These are phyloP conservation scores for Takifugu bimaculatus DNA, from an alignment of 2,113 vertebrate species.

Conservation along the genomic window DNA sequence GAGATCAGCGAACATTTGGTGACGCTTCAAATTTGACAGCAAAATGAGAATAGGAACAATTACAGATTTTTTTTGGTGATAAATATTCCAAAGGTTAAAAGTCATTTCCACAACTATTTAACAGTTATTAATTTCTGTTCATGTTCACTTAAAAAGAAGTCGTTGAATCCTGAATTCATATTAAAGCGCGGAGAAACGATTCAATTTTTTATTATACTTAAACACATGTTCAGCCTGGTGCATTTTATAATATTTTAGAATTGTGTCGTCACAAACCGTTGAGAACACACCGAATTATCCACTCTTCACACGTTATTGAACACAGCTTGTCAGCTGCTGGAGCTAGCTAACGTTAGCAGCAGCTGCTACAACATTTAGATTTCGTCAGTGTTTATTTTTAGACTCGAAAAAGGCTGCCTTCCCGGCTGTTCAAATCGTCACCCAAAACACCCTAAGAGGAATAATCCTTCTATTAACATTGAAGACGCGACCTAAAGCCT, in stretches of 20 bases:
- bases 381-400: slow-evolving; percentile 62
- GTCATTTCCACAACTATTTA: not conserved
- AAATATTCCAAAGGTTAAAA: not conserved
- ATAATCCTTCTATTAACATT: not conserved
- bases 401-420: not conserved
- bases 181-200: too few relatives aligned
- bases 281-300: slow-evolving; percentile 29
- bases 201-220: too few relatives aligned
- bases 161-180: too few relatives aligned
- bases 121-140: too few relatives aligned
- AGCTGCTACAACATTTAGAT: slow-evolving; percentile 26
- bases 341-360: slow-evolving; percentile 28
- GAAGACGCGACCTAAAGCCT: not conserved
- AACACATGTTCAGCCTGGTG: too few relatives aligned
- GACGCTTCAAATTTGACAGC: not conserved
- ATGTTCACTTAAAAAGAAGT: too few relatives aligned
- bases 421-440: not conserved
- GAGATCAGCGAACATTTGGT: not conserved
- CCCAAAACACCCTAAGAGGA: not conserved
- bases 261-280: not conserved
- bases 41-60: not conserved
- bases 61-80: not conserved
- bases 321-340: not conserved
- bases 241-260: not conserved
- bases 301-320: slow-evolving; percentile 4